Evolutionary conservation across 1,140 invertebrate genomes (phyloP).

Genomic region (Atopsyche davidsoni): DNA sequence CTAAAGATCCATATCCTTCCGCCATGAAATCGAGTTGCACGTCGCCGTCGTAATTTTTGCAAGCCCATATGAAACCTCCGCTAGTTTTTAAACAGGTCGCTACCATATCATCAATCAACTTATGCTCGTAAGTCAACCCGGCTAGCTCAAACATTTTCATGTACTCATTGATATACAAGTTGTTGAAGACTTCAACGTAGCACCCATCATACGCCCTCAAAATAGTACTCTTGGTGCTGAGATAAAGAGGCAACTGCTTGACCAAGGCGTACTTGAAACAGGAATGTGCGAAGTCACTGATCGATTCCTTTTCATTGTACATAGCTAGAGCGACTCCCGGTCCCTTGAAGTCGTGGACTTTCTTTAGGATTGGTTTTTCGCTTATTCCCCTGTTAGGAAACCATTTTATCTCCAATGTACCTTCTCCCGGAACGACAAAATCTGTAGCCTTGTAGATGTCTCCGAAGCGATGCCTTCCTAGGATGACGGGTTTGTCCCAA

Average conservation of each 20-base stretch:
- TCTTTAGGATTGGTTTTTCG: constrained; percentile 57
- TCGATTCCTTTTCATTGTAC: constrained; percentile 95
- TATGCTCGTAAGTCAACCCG: constrained; percentile 94
- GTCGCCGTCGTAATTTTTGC: constrained; percentile 99
- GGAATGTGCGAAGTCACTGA: constrained; percentile 86
- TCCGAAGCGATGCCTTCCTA: constrained; percentile 94
- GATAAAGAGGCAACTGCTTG: constrained; percentile 82
- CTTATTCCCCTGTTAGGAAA: constrained; percentile 58
- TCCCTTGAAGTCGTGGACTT: constrained; percentile 78
- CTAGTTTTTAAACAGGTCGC: constrained; percentile 97
- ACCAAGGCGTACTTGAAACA: constrained; percentile 88
- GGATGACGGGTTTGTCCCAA: constrained; percentile 97
- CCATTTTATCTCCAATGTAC: constrained; percentile 81
- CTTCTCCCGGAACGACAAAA: constrained; percentile 82
- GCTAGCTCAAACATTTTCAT: constrained; percentile 77
- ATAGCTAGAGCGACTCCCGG: constrained; percentile 89
- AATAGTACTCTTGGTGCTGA: constrained; percentile 99
- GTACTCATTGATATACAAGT: constrained; percentile 91
- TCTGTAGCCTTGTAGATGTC: constrained; percentile 98
- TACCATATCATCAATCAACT: constrained; percentile 98
- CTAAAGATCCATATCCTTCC: constrained; percentile 88
- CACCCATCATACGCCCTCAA: constrained; percentile 97
- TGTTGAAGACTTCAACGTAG: constrained; percentile 99
- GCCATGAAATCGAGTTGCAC: constrained; percentile 98
- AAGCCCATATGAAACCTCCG: constrained; percentile 98